phyloP scores from a whole-genome alignment of 2,113 vertebrate genomes.

The Apteryx mantelli region DNA sequence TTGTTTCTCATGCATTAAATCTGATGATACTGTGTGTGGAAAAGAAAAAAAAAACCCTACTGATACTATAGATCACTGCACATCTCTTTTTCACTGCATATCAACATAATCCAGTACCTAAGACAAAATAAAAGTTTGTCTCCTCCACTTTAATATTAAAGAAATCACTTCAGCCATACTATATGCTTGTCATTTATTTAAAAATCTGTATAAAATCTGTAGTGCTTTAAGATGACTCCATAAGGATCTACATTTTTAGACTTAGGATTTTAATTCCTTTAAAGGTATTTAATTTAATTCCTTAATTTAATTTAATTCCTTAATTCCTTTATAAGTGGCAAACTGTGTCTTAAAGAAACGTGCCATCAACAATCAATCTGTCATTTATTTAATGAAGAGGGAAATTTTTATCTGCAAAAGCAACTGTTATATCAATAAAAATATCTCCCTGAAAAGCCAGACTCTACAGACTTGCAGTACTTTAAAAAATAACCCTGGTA shows the following conservation, averaged over 20 bases:
- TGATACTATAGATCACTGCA: not conserved
- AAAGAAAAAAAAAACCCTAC: not conserved
- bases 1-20: not conserved
- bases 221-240: not conserved
- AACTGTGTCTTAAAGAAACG: not conserved
- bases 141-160: not conserved
- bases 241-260: not conserved
- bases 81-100: not conserved
- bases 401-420: not conserved
- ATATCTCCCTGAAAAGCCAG: not conserved
- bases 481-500: not conserved
- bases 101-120: not conserved
- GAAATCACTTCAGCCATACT: not conserved
- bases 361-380: not conserved
- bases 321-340: not conserved
- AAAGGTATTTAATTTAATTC: no score
- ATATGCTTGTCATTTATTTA: not conserved
- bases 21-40: not conserved
- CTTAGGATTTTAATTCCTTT: not conserved
- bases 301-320: not conserved
- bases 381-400: not conserved
- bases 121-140: not conserved
- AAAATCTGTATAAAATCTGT: not conserved
- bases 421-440: not conserved
- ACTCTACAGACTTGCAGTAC: not conserved